Evolutionary conservation across 2,888 invertebrate species (phyloP).

Genomic region (Dioctria rufipes): DNA sequence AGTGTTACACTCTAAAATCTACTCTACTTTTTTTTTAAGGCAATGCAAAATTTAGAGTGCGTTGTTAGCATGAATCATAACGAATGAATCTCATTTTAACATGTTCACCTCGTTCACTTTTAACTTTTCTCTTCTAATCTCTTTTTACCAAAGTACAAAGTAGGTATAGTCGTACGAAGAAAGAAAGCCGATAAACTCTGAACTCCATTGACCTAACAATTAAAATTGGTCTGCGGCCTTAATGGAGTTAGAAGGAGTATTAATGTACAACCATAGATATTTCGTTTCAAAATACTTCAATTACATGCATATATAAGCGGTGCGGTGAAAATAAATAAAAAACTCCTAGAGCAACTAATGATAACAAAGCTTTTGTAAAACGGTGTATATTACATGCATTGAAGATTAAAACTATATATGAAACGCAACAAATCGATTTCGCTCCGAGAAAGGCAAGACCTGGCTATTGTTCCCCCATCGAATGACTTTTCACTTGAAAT

Average conservation of each 20-base stretch:
- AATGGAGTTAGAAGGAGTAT: not conserved
- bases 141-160: too few species aligned
- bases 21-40: too few species aligned
- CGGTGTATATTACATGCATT: not conserved
- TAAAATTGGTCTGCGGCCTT: too few species aligned
- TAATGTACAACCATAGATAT: not conserved
- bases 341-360: constrained; percentile 15
- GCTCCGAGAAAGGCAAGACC: constrained; percentile 30
- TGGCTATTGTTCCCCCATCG: constrained; percentile 36
- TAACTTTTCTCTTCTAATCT: too few species aligned
- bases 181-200: too few species aligned
- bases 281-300: not conserved
- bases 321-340: not conserved
- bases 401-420: constrained; percentile 31
- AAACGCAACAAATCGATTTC: constrained; percentile 43
- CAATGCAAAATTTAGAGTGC: too few species aligned
- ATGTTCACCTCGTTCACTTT: too few species aligned
- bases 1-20: too few species aligned
- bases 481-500: constrained; percentile 25
- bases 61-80: too few species aligned
- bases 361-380: not conserved
- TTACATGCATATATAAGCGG: not conserved
- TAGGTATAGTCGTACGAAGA: too few species aligned
- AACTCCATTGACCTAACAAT: too few species aligned
- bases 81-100: too few species aligned